phyloP scores from a whole-genome alignment of 2,797 vertebrate species.

The Bradypodion ventrale region DNA sequence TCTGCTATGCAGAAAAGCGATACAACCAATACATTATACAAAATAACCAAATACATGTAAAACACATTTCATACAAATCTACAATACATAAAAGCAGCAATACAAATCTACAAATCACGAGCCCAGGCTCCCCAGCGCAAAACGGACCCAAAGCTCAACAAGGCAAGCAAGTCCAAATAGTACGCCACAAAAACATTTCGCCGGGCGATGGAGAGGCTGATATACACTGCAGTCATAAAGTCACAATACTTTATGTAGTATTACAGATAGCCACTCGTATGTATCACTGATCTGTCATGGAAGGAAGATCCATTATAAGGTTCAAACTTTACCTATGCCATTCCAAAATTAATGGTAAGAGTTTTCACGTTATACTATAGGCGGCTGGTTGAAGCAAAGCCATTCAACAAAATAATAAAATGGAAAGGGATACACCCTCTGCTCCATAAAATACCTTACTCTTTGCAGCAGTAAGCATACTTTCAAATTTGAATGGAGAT shows the following conservation, averaged over 20 bases:
- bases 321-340: background rate
- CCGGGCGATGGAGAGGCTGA: too few relatives aligned
- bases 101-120: too few relatives aligned
- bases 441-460: background rate
- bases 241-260: background rate
- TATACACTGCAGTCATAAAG: too few relatives aligned
- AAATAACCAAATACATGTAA: too few relatives aligned
- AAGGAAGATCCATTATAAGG: background rate
- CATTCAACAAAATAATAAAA: background rate
- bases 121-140: too few relatives aligned
- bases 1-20: too few relatives aligned
- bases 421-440: background rate
- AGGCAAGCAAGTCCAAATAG: too few relatives aligned
- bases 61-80: too few relatives aligned
- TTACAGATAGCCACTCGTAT: background rate
- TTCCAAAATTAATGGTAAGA: background rate
- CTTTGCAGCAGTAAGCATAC: background rate
- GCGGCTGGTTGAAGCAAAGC: background rate
- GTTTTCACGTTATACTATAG: background rate
- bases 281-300: background rate
- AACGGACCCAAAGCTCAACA: too few relatives aligned
- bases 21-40: too few relatives aligned
- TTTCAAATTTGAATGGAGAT: background rate
- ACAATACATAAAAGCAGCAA: too few relatives aligned
- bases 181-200: too few relatives aligned